Conservation (phyloP, 2,888 invertebrate genomes). For the Volucella inflata region DNA sequence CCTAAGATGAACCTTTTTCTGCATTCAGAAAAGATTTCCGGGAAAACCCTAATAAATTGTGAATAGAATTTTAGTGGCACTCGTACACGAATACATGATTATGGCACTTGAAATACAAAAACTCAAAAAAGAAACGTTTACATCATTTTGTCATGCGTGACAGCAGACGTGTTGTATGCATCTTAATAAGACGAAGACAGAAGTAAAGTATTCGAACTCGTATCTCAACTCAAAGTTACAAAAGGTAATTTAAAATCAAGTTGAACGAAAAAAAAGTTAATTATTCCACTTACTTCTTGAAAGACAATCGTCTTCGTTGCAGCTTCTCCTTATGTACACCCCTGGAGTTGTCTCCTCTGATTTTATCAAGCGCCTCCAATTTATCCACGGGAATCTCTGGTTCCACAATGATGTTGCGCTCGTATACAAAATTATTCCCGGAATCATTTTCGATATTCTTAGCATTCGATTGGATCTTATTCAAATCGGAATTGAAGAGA, state of each 20-base stretch:
- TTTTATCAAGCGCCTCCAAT: conserved; percentile 76
- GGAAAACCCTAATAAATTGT: conserved; percentile 68
- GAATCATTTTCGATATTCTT: conserved; percentile 80
- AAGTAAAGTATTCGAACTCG: neutral
- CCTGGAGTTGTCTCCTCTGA: conserved; percentile 78
- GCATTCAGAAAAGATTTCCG: conserved; percentile 39
- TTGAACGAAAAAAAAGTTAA: conserved; percentile 18
- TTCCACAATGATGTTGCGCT: conserved; percentile 79
- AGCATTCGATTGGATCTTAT: conserved; percentile 81
- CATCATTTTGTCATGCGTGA: conserved; percentile 5
- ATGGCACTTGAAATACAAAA: conserved; percentile 12
- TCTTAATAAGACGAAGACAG: conserved; percentile 46
- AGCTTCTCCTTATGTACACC: conserved; percentile 77
- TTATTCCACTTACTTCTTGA: conserved; percentile 75
- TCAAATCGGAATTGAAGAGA: conserved; percentile 78
- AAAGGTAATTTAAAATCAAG: conserved; percentile 9
- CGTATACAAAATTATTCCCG: conserved; percentile 79
- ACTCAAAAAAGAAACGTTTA: neutral
- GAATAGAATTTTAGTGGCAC: conserved; percentile 19
- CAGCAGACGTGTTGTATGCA: neutral
- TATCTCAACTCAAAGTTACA: conserved; percentile 26
- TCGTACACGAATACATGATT: neutral
- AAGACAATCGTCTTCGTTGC: conserved; percentile 75
- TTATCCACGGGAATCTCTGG: conserved; percentile 77
- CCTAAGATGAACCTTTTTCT: conserved; percentile 8